Conservation (phyloP, 2,888 invertebrate genomes). For the Melieria crassipennis region DNA sequence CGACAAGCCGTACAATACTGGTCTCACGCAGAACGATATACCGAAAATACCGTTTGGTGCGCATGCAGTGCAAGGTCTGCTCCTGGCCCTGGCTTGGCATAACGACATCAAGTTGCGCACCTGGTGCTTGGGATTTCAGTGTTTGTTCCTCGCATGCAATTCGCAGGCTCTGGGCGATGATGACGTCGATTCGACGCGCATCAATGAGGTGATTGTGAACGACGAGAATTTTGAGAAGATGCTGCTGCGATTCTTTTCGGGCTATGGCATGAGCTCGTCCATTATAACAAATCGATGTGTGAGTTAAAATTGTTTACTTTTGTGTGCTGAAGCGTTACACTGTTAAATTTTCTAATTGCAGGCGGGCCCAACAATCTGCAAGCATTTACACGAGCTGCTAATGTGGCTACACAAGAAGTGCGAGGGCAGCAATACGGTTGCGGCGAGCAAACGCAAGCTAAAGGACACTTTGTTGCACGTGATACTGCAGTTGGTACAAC, state of each 20-base stretch:
- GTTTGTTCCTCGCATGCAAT: constrained; percentile 76
- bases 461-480: constrained; percentile 73
- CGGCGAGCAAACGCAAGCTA: constrained; percentile 69
- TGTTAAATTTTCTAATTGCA: constrained; percentile 51
- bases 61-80: constrained; percentile 73
- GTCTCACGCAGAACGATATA: constrained; percentile 69
- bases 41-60: constrained; percentile 75
- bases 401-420: constrained; percentile 75
- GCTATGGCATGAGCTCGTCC: constrained; percentile 68
- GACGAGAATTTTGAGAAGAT: constrained; percentile 74
- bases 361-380: constrained; percentile 82
- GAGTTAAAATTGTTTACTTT: constrained; percentile 42
- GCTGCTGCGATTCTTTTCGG: constrained; percentile 73
- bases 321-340: neutral
- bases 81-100: constrained; percentile 74
- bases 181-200: constrained; percentile 57
- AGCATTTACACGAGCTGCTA: constrained; percentile 77
- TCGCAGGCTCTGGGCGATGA: constrained; percentile 65
- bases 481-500: constrained; percentile 77
- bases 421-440: constrained; percentile 68
- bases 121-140: constrained; percentile 80
- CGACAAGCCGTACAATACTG: constrained; percentile 65
- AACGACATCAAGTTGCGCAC: constrained; percentile 76
- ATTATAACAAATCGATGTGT: constrained; percentile 64
- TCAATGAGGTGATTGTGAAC: constrained; percentile 71